Conservation (phyloP, 2,888 invertebrate species). For the Imbricaverruca yamaguchii region DNA sequence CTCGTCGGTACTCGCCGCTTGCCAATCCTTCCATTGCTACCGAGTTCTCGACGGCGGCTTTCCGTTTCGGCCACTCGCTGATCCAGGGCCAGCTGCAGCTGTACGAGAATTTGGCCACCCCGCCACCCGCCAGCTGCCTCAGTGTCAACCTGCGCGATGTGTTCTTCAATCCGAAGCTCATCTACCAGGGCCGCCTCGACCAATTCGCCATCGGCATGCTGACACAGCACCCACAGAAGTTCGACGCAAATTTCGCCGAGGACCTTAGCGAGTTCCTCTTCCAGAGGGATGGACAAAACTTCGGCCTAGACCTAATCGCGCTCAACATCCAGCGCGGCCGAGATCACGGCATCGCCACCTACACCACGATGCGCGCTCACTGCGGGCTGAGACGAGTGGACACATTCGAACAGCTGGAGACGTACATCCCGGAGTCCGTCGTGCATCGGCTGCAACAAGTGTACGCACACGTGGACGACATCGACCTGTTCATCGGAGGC, state of each 20-base stretch:
- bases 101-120: not conserved
- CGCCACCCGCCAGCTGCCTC: not conserved
- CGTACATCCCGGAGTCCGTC: conserved; percentile 24
- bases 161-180: not conserved
- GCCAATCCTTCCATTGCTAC: not conserved
- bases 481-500: not conserved
- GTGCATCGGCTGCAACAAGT: not conserved
- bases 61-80: not conserved
- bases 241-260: not conserved
- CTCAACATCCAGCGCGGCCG: conserved; percentile 2
- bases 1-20: not conserved
- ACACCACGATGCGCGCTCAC: not conserved
- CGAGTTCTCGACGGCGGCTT: not conserved
- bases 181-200: not conserved
- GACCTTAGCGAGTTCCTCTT: conserved; percentile 29
- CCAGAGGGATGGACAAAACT: conserved; percentile 24
- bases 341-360: not conserved
- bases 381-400: not conserved
- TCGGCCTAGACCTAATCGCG: not conserved
- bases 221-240: not conserved
- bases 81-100: not conserved
- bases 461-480: not conserved
- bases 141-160: not conserved
- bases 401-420: not conserved
- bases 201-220: not conserved